phyloP scores from a whole-genome alignment of 1,140 invertebrate genomes.

The Asbolus verrucosus region DNA sequence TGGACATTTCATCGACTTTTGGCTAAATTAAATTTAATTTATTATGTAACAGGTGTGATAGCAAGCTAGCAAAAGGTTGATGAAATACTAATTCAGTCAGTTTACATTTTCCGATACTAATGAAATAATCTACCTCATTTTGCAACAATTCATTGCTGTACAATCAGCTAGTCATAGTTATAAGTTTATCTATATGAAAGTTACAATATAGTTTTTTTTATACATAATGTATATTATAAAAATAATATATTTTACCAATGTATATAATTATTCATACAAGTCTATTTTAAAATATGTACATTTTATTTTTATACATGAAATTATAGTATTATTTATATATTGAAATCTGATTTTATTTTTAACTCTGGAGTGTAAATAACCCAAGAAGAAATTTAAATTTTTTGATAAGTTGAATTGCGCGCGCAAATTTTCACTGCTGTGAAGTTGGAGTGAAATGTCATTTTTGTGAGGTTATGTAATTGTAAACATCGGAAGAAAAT shows the following conservation, averaged over 20 bases:
- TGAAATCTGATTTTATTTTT: conserved; percentile 18
- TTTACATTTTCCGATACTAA: conserved; percentile 41
- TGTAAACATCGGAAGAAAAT: background rate
- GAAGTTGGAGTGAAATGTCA: no score
- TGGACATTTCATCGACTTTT: conserved; percentile 35
- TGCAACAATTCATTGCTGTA: conserved; percentile 63
- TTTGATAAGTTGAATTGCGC: no score
- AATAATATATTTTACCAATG: conserved; percentile 54
- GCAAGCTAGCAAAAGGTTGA: conserved; percentile 21
- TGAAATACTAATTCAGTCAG: conserved; percentile 33
- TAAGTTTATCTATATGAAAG: conserved; percentile 49
- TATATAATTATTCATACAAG: conserved; percentile 55
- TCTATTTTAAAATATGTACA: conserved; percentile 58
- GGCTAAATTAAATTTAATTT: conserved; percentile 36
- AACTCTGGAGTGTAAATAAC: background rate
- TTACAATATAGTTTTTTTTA: conserved; percentile 53
- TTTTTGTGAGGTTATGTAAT: background rate
- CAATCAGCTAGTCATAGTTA: conserved; percentile 64
- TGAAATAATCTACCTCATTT: conserved; percentile 61
- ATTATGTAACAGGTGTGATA: conserved; percentile 34
- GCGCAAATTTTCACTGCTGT: no score
- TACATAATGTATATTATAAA: conserved; percentile 52
- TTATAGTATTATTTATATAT: conserved; percentile 63
- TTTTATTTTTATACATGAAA: conserved; percentile 55
- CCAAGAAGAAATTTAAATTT: no score